Conservation (phyloP, 2,113 vertebrate species). For the Candoia aspera region DNA sequence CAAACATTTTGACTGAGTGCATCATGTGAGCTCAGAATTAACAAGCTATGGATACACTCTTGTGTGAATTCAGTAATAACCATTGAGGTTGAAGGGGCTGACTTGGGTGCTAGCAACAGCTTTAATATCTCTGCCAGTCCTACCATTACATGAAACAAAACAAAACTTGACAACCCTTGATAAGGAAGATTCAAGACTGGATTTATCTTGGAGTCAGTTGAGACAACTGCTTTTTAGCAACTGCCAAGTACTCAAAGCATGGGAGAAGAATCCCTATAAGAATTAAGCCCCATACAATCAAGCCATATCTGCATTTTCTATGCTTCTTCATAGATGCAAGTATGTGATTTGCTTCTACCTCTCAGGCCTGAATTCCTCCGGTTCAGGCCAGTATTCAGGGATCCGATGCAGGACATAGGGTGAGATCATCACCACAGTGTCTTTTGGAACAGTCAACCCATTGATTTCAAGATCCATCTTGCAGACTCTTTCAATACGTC, state of each 20-base stretch:
- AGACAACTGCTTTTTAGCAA: background rate
- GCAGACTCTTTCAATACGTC: slow-evolving; percentile 78
- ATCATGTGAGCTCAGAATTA: background rate
- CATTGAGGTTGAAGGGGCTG: too few species aligned
- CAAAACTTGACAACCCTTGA: too few species aligned
- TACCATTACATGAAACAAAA: too few species aligned
- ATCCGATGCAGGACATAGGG: slow-evolving; percentile 65
- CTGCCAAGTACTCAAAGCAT: too few species aligned
- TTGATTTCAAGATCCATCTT: slow-evolving; percentile 80
- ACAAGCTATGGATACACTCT: background rate
- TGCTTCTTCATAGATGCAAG: too few species aligned
- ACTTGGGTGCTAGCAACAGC: too few species aligned
- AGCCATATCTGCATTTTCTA: background rate
- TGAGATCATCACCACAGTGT: slow-evolving; percentile 69
- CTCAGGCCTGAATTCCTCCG: slow-evolving; percentile 83
- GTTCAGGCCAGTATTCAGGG: slow-evolving; percentile 77
- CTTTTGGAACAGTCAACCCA: slow-evolving; percentile 81
- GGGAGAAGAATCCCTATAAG: background rate
- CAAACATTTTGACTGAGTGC: background rate
- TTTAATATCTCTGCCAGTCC: too few species aligned
- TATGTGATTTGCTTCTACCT: slow-evolving; percentile 72
- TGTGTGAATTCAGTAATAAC: background rate
- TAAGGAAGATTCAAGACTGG: too few species aligned
- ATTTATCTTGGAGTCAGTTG: background rate
- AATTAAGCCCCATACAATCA: background rate